These are phyloP conservation scores for Chironomus riparius DNA, from an alignment of 2,888 invertebrate genomes.

Conservation along the genomic window DNA sequence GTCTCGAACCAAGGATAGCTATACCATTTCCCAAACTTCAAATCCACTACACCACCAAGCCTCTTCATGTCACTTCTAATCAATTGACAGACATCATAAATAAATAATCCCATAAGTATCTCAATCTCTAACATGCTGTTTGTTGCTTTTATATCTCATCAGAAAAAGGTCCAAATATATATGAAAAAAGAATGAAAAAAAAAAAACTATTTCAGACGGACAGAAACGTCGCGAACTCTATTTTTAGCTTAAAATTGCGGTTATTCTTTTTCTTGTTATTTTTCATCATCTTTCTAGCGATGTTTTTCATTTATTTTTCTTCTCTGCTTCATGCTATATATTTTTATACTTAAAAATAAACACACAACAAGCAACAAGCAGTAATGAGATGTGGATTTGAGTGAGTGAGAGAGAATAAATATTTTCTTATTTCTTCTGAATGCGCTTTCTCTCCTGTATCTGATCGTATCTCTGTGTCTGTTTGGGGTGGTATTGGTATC, in stretches of 20 bases:
- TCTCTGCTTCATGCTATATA: conserved; percentile 5
- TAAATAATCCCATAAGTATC: no score
- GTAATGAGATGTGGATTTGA: neutral
- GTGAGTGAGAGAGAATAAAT: neutral
- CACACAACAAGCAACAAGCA: neutral
- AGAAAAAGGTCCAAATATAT: neutral
- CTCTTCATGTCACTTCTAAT: no score
- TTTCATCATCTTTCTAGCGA: conserved; percentile 19
- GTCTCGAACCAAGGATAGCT: no score
- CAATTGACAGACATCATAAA: no score
- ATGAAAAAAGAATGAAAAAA: no score
- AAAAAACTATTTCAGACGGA: conserved; percentile 20
- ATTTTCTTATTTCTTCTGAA: neutral
- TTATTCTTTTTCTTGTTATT: conserved; percentile 24
- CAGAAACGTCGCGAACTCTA: conserved; percentile 18
- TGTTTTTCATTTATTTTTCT: conserved; percentile 9
- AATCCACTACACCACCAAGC: no score
- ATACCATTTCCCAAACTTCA: no score
- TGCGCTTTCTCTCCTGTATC: neutral
- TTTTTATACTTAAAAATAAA: conserved; percentile 6
- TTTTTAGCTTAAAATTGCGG: conserved; percentile 18
- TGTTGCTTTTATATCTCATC: neutral
- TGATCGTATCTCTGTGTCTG: no score
- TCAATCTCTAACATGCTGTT: neutral
- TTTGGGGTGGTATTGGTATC: neutral